Conservation (phyloP, 2,888 invertebrate species). For the Acanthoscelides obtectus region DNA sequence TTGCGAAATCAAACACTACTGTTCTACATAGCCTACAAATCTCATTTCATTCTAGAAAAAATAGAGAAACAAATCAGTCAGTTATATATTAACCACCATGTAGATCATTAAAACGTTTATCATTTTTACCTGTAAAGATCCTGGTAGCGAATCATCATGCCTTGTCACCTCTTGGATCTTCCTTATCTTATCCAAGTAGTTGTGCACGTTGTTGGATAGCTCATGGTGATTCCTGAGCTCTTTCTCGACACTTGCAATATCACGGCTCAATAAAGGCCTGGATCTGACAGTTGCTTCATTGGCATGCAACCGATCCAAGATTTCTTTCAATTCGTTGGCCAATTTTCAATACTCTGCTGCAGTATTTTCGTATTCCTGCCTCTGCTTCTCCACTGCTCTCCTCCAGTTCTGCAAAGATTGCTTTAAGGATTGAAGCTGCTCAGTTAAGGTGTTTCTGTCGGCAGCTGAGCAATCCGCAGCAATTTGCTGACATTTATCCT, state of each 20-base stretch:
- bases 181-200: constrained; percentile 57
- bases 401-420: constrained; percentile 76
- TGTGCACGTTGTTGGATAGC: constrained; percentile 64
- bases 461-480: constrained; percentile 84
- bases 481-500: constrained; percentile 90
- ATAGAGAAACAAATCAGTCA: no score
- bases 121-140: constrained; percentile 52
- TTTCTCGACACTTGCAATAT: constrained; percentile 72
- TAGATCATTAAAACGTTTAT: no score
- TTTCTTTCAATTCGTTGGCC: constrained; percentile 74
- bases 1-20: no score
- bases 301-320: constrained; percentile 77
- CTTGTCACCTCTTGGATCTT: constrained; percentile 67
- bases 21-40: no score
- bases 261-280: constrained; percentile 73
- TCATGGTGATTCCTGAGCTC: constrained; percentile 74
- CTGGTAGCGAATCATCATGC: constrained; percentile 74
- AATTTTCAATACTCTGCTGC: constrained; percentile 85
- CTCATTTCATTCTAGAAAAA: no score
- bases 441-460: constrained; percentile 82
- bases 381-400: constrained; percentile 77
- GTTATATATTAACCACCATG: no score
- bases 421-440: constrained; percentile 80
- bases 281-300: constrained; percentile 80
- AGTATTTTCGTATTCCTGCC: constrained; percentile 82